Conservation (phyloP, 2,113 vertebrate genomes). For the Epinephelus cyanopodus region DNA sequence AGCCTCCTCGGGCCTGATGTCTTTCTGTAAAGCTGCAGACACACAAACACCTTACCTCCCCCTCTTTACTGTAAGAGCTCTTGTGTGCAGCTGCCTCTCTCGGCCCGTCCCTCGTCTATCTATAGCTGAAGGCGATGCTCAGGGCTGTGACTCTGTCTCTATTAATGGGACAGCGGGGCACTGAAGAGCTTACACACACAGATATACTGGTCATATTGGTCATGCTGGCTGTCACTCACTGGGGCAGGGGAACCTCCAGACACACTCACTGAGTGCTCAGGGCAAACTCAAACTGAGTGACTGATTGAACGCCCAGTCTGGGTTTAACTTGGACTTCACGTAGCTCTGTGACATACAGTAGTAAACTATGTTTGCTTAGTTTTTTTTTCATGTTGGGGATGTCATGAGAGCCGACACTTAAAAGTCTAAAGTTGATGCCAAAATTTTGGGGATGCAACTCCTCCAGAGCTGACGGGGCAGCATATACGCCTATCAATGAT, state of each 20-base stretch:
- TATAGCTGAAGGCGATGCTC: conserved; percentile 18
- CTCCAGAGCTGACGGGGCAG: no score
- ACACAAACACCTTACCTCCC: not conserved
- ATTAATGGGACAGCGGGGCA: conserved; percentile 26
- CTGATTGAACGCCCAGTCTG: no score
- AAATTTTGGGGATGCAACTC: no score
- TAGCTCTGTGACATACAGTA: no score
- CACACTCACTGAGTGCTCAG: not conserved
- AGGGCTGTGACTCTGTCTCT: conserved; percentile 23
- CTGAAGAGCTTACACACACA: conserved; percentile 14
- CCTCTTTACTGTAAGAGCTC: not conserved
- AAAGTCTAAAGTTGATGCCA: no score
- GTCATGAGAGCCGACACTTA: no score
- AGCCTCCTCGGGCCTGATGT: not conserved
- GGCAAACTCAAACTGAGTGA: not conserved
- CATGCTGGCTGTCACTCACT: no score
- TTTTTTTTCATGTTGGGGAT: no score
- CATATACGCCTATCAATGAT: no score
- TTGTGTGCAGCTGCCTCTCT: conserved; percentile 7
- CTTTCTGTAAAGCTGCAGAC: not conserved
- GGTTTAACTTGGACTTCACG: no score
- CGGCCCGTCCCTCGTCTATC: not conserved
- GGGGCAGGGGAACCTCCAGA: not conserved
- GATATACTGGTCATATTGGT: not conserved
- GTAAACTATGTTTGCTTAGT: no score